These are phyloP conservation scores for Hafferia zeledoni DNA, from an alignment of 2,797 vertebrate species.

Conservation along the genomic window DNA sequence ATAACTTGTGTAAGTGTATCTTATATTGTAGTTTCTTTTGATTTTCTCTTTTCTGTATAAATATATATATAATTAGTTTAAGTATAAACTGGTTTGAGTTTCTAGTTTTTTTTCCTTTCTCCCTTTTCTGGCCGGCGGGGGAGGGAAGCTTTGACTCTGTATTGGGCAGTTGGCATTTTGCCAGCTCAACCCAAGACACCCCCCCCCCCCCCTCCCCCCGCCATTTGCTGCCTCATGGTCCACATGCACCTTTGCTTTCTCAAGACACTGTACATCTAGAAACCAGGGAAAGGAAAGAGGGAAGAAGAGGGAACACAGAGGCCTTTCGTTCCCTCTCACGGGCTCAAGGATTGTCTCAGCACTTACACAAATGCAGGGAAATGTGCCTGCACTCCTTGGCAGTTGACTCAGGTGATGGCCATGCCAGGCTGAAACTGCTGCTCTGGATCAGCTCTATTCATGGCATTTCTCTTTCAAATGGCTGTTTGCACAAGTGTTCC, in stretches of 20 bases:
- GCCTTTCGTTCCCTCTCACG: fast-evolving
- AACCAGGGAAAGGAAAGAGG: background rate
- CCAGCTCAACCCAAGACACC: no score
- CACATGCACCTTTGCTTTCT: fast-evolving
- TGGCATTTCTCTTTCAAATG: background rate
- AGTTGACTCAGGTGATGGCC: background rate
- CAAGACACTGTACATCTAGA: background rate
- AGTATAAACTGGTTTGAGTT: no score
- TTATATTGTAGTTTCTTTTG: no score
- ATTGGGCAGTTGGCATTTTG: no score
- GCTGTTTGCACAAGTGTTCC: background rate
- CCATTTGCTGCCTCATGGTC: background rate
- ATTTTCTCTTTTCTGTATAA: no score
- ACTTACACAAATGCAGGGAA: background rate
- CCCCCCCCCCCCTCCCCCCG: no score
- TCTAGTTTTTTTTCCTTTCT: no score
- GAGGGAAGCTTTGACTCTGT: no score
- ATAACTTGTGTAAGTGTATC: no score
- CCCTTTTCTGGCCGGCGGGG: no score
- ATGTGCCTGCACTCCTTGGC: background rate
- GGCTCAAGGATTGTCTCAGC: background rate
- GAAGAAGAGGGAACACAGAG: background rate
- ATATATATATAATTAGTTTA: no score
- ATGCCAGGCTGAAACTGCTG: background rate
- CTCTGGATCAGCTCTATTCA: background rate